These are phyloP conservation scores for Gambusia holbrooki DNA, from an alignment of 2,113 vertebrate species.

Conservation along the genomic window DNA sequence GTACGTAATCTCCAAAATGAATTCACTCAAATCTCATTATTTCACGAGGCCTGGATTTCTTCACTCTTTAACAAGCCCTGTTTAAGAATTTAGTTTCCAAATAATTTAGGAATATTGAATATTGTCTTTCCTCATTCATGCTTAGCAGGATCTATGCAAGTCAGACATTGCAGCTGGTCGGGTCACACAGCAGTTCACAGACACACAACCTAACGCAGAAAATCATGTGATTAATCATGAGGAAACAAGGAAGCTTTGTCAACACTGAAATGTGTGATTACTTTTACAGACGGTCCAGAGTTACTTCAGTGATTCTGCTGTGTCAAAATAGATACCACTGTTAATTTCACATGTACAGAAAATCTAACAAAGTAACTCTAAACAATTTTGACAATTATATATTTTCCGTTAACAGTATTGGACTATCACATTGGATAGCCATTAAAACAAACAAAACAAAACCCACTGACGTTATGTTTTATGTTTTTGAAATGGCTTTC, in stretches of 20 bases:
- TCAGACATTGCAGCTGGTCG: neutral
- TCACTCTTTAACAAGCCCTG: neutral
- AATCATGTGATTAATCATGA: constrained; percentile 45
- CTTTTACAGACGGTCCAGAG: constrained; percentile 2
- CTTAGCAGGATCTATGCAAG: constrained; percentile 6
- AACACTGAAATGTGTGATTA: constrained; percentile 20
- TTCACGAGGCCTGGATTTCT: neutral
- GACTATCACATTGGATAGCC: no score
- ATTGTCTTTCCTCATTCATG: neutral
- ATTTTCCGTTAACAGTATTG: no score
- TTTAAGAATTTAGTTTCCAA: neutral
- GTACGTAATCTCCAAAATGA: neutral
- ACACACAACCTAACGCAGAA: constrained; percentile 7
- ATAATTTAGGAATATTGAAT: neutral
- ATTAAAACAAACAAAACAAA: no score
- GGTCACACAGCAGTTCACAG: constrained; percentile 18
- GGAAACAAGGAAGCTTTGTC: constrained; percentile 51
- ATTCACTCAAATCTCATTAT: neutral
- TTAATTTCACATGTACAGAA: neutral
- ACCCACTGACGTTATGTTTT: no score
- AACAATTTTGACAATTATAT: no score
- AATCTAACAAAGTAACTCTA: neutral
- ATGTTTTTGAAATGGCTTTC: no score
- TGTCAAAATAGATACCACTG: neutral
- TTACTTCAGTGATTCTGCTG: constrained; percentile 1